Evolutionary conservation across 1,140 invertebrate species (phyloP).

Genomic region (Drosophila cardini): DNA sequence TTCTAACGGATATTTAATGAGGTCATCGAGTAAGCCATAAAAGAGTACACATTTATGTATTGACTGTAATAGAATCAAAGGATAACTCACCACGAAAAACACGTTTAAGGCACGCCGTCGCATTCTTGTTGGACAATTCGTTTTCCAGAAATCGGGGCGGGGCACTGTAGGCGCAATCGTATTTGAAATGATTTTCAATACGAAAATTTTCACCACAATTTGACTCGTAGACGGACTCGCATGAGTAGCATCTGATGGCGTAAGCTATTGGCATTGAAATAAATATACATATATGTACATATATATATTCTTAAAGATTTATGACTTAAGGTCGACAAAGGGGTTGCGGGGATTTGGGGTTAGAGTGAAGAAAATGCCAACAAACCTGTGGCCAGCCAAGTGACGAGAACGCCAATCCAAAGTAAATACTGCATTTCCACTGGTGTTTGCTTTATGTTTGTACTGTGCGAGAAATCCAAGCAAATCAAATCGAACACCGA

Average conservation of each 20-base stretch:
- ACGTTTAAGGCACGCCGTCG: constrained; percentile 77
- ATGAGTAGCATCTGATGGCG: constrained; percentile 77
- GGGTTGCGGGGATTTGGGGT: constrained; percentile 9
- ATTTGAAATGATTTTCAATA: constrained; percentile 75
- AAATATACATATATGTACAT: constrained; percentile 18
- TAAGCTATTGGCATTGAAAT: constrained; percentile 75
- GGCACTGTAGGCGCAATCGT: constrained; percentile 73
- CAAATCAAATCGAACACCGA: constrained; percentile 13
- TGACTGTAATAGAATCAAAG: neutral
- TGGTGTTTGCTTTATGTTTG: constrained; percentile 22
- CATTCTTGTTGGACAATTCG: constrained; percentile 63
- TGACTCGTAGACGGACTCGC: constrained; percentile 74
- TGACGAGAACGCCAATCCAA: constrained; percentile 56
- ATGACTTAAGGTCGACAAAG: constrained; percentile 41
- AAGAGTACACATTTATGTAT: neutral
- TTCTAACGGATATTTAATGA: neutral
- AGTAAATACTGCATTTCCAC: constrained; percentile 71
- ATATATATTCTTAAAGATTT: constrained; percentile 28
- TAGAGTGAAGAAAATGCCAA: constrained; percentile 23
- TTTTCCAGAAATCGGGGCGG: constrained; percentile 70
- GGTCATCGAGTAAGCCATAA: neutral
- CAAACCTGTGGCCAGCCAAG: constrained; percentile 67
- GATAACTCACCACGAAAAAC: constrained; percentile 63
- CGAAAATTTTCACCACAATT: constrained; percentile 74
- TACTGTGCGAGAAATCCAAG: constrained; percentile 14